Conservation (phyloP, 2,888 invertebrate species). For the Protonemura montana region DNA sequence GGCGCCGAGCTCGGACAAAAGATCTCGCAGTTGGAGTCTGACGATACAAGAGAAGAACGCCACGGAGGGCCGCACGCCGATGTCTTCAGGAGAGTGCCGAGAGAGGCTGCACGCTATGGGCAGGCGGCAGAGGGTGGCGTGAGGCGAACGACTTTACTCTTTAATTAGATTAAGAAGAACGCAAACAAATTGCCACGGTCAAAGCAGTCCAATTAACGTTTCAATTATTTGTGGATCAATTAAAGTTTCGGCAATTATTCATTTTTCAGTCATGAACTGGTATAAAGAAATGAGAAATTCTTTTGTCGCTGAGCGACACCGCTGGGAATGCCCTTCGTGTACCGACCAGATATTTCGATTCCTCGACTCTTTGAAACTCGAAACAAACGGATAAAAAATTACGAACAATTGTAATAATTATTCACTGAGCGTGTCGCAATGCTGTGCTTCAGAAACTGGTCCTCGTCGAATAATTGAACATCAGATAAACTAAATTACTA, state of each 20-base stretch:
- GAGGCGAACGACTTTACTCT: background rate
- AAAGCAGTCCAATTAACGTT: background rate
- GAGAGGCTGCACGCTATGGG: background rate
- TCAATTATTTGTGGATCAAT: background rate
- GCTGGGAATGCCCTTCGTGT: background rate
- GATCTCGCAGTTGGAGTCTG: background rate
- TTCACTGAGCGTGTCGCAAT: background rate
- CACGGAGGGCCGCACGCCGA: background rate
- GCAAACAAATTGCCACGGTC: slow-evolving; percentile 12
- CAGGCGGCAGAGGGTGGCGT: background rate
- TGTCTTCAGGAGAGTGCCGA: background rate
- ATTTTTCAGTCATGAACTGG: background rate
- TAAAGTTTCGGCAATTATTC: background rate
- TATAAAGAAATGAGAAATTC: background rate
- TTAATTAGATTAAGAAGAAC: background rate
- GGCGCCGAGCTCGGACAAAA: slow-evolving; percentile 17
- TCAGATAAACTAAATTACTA: slow-evolving; percentile 7
- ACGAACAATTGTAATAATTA: slow-evolving; percentile 7
- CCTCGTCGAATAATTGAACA: background rate
- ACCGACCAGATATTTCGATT: background rate
- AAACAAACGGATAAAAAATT: background rate
- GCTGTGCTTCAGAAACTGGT: slow-evolving; percentile 12
- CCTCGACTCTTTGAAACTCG: background rate
- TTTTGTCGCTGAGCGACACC: background rate
- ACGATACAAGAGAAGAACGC: background rate